Conservation (phyloP, 2,888 invertebrate species). For the Panzeria rudis region DNA sequence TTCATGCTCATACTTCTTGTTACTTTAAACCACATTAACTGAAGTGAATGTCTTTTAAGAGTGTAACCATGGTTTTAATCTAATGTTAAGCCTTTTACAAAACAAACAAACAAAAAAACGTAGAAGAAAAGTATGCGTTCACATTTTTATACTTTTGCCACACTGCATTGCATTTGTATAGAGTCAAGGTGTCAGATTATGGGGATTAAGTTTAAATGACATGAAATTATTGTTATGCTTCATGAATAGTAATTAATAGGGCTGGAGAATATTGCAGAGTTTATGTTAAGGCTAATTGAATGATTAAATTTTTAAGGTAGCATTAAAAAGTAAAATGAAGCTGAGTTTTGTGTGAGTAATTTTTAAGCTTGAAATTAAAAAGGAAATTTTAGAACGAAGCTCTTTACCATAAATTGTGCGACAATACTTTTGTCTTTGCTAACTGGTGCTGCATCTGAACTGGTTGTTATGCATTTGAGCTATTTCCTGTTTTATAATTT, state of each 20-base stretch:
- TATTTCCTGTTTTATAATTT: too few species aligned
- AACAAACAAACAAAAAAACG: neutral
- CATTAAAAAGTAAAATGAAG: neutral
- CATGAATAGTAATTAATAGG: slow-evolving; percentile 5
- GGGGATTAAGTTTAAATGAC: slow-evolving; percentile 53
- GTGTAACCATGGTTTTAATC: slow-evolving; percentile 66
- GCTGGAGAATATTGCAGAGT: neutral
- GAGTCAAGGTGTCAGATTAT: slow-evolving; percentile 53
- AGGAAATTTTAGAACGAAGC: too few species aligned
- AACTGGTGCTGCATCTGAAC: too few species aligned
- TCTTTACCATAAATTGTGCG: too few species aligned
- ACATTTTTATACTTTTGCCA: slow-evolving; percentile 15
- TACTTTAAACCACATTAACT: slow-evolving; percentile 50
- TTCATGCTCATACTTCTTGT: slow-evolving; percentile 8
- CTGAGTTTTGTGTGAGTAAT: neutral
- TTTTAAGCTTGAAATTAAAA: neutral
- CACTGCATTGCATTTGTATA: slow-evolving; percentile 45
- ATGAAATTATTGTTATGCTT: slow-evolving; percentile 31
- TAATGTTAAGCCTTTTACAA: slow-evolving; percentile 48
- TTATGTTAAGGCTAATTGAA: slow-evolving; percentile 16
- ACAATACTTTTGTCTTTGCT: too few species aligned
- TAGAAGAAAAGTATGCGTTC: neutral
- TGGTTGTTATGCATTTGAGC: too few species aligned
- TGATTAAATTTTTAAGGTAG: neutral
- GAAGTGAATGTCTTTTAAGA: slow-evolving; percentile 59